Evolutionary conservation across 2,797 vertebrate genomes (phyloP).

Genomic region (Anabas testudineus): DNA sequence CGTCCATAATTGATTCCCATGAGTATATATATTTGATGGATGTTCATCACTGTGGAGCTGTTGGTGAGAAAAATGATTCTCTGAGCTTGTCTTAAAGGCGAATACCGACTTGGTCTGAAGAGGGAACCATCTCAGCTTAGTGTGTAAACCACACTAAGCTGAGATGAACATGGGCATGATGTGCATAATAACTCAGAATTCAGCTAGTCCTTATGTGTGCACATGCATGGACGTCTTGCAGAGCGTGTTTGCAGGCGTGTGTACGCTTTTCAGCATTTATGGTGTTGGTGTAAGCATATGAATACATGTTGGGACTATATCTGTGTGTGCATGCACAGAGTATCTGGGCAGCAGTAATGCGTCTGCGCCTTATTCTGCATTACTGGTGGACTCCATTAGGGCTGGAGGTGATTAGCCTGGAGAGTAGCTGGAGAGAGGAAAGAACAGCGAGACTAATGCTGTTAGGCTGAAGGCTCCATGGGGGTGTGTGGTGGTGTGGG

Average conservation of each 20-base stretch:
- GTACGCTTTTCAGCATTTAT: constrained; percentile 19
- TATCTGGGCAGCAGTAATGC: constrained; percentile 57
- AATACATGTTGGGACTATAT: neutral
- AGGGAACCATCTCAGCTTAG: constrained; percentile 44
- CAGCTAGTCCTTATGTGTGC: constrained; percentile 1
- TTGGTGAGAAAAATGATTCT: constrained; percentile 40
- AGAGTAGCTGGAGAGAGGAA: constrained; percentile 59
- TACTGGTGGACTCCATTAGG: constrained; percentile 68
- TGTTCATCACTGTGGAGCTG: constrained; percentile 37
- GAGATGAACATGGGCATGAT: constrained; percentile 12
- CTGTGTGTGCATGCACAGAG: neutral
- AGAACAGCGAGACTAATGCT: constrained; percentile 68
- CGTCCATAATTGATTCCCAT: constrained; percentile 66
- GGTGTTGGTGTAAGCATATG: constrained; percentile 15
- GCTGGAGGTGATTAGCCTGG: constrained; percentile 67
- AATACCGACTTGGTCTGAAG: constrained; percentile 7
- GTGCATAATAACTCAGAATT: constrained; percentile 15
- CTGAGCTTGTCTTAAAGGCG: constrained; percentile 38
- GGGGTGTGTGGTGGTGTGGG: constrained; percentile 4
- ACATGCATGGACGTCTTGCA: constrained; percentile 4
- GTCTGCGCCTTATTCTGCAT: constrained; percentile 60
- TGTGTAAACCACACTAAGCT: constrained; percentile 28
- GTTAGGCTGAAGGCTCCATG: constrained; percentile 43
- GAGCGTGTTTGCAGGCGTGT: constrained; percentile 7
- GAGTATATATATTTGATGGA: constrained; percentile 58